Evolutionary conservation across 2,797 vertebrate genomes (phyloP).

Genomic region (Rhincodon typus): DNA sequence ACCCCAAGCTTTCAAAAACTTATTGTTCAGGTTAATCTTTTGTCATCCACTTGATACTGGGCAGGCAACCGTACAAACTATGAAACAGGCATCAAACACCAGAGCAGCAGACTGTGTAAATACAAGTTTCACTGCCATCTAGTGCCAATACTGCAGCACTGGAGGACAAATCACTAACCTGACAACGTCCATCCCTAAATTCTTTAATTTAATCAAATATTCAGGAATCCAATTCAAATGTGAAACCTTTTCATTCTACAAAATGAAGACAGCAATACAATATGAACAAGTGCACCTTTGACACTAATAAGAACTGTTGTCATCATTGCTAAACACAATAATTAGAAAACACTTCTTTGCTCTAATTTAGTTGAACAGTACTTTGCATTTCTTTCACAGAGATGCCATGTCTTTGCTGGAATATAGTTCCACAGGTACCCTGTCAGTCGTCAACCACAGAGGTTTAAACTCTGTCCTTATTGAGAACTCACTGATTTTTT

Average conservation of each 20-base stretch:
- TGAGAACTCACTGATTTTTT: not conserved
- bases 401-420: not conserved
- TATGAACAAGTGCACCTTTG: not conserved
- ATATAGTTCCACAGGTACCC: not conserved
- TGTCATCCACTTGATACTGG: not conserved
- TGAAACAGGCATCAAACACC: not conserved
- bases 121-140: not conserved
- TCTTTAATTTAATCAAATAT: not conserved
- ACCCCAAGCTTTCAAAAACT: not conserved
- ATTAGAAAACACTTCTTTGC: not conserved
- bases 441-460: not conserved
- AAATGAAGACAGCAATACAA: not conserved
- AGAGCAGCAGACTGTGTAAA: not conserved
- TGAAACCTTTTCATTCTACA: not conserved
- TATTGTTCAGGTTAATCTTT: not conserved
- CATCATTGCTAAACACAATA: not conserved
- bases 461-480: not conserved
- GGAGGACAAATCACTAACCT: not conserved
- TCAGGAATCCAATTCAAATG: not conserved
- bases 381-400: not conserved
- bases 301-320: not conserved
- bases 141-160: not conserved
- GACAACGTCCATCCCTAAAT: not conserved
- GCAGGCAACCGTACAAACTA: not conserved
- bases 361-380: not conserved